Evolutionary conservation across 1,140 invertebrate species (phyloP).

Genomic region (Kradibia gibbosae): DNA sequence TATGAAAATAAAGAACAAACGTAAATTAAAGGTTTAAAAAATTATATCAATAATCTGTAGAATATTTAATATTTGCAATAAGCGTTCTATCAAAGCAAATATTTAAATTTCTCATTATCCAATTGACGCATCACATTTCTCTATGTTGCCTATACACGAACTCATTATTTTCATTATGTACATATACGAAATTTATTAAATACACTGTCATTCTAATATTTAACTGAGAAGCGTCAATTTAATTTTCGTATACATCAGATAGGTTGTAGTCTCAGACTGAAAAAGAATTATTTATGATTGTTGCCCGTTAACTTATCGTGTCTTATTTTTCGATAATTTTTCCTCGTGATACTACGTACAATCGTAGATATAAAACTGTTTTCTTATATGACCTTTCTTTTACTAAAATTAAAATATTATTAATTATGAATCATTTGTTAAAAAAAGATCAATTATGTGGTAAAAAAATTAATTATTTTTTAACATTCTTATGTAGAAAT

Average conservation of each 20-base stretch:
- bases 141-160: background rate
- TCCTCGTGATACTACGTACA: background rate
- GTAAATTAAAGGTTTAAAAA: too few relatives aligned
- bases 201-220: background rate
- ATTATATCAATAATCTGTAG: too few relatives aligned
- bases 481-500: too few relatives aligned
- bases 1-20: too few relatives aligned
- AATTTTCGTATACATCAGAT: background rate
- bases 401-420: background rate
- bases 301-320: background rate
- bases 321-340: background rate
- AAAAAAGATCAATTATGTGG: too few relatives aligned
- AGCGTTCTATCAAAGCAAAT: background rate
- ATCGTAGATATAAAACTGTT: too few relatives aligned
- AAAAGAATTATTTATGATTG: background rate
- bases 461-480: too few relatives aligned
- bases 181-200: background rate
- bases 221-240: background rate
- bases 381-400: background rate
- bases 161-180: constrained; percentile 7
- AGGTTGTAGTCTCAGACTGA: background rate
- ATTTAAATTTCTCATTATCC: background rate
- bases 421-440: background rate
- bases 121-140: background rate
- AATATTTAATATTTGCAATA: background rate